Conservation (phyloP, 2,888 invertebrate species). For the Apamea sordens region DNA sequence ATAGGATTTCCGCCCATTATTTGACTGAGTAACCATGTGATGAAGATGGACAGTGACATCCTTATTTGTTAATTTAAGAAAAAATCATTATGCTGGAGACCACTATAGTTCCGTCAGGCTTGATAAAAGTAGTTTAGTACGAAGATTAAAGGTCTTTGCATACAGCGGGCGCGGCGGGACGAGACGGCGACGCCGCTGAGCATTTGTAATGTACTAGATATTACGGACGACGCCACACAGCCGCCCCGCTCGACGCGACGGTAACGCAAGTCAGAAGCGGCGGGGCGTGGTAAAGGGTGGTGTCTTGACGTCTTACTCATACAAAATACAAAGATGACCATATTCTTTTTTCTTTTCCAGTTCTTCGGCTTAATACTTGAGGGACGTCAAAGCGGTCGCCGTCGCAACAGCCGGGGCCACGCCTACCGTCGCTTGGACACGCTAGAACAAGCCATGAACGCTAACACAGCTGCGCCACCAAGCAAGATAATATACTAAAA, state of each 20-base stretch:
- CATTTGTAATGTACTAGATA: no score
- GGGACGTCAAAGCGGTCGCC: conserved; percentile 82
- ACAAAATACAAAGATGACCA: background rate
- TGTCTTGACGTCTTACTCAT: background rate
- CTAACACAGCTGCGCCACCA: conserved; percentile 82
- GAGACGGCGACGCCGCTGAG: no score
- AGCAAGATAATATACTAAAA: conserved; percentile 86
- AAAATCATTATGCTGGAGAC: background rate
- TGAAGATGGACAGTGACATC: background rate
- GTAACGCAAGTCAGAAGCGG: no score
- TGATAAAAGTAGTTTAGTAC: background rate
- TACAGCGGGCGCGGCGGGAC: no score
- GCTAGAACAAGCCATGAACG: conserved; percentile 86
- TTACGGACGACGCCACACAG: no score
- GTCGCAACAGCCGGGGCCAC: conserved; percentile 86
- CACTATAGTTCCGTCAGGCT: no score
- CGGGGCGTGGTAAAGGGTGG: no score
- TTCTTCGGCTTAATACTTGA: conserved; percentile 85
- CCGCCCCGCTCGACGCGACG: no score
- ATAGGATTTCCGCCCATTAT: background rate
- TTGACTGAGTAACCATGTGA: background rate
- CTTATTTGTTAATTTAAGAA: background rate
- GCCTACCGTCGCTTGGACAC: conserved; percentile 87
- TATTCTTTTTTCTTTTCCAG: conserved; percentile 71
- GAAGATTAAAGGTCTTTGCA: no score